phyloP scores from a whole-genome alignment of 1,140 invertebrate species.

The Psilanteris sp. region DNA sequence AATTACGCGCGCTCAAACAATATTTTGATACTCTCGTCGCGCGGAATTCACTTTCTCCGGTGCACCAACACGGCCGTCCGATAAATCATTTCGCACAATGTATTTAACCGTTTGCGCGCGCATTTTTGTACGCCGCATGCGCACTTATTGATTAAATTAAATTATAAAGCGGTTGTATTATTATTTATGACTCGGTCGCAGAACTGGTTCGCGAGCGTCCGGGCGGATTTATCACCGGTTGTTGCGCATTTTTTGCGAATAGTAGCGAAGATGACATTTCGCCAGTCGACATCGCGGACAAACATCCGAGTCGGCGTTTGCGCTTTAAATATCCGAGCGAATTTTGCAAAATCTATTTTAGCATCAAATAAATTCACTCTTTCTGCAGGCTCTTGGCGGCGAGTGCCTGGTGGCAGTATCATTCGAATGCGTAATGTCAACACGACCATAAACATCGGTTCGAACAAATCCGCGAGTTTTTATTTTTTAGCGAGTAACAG shows the following conservation, averaged over 20 bases:
- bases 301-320: no score
- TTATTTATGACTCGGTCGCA: constrained; percentile 17
- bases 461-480: constrained; percentile 19
- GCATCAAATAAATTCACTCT: constrained; percentile 6
- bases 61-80: constrained; percentile 2
- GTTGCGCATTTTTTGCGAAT: no score
- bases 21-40: no score
- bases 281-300: no score
- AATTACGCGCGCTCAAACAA: no score
- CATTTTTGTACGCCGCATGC: constrained; percentile 14
- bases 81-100: not conserved
- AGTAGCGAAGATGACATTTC: no score
- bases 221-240: no score
- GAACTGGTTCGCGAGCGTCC: constrained; percentile 30
- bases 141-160: constrained; percentile 41
- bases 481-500: constrained; percentile 26
- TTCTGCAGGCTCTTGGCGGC: no score
- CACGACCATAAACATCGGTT: constrained; percentile 7
- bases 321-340: no score
- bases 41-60: no score
- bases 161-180: constrained; percentile 22
- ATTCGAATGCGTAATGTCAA: constrained; percentile 30
- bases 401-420: constrained; percentile 20
- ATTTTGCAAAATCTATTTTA: no score
- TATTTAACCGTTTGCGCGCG: constrained; percentile 30